These are phyloP conservation scores for Uropetala carovei DNA, from an alignment of 2,888 invertebrate species.

Conservation along the genomic window DNA sequence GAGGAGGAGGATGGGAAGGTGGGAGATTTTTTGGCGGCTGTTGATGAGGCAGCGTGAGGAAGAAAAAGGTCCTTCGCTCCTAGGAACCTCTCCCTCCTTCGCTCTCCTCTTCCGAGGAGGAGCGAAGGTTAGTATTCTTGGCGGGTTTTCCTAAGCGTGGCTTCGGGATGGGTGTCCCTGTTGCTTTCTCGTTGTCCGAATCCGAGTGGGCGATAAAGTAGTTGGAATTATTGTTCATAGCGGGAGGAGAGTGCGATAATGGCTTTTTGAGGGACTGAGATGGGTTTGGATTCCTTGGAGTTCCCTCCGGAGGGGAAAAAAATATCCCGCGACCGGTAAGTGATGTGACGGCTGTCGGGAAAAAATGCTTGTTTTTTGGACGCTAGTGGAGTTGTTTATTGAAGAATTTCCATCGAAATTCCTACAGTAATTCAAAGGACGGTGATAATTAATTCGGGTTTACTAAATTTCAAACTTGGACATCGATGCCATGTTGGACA, in stretches of 20 bases:
- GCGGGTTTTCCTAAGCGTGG: background rate
- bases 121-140: background rate
- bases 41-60: constrained; percentile 46
- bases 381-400: background rate
- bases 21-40: constrained; percentile 7
- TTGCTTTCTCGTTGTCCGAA: background rate
- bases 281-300: background rate
- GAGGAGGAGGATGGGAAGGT: background rate
- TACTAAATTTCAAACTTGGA: background rate
- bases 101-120: background rate
- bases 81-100: background rate
- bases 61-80: background rate
- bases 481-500: background rate
- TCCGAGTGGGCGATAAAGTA: background rate
- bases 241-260: background rate
- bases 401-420: background rate
- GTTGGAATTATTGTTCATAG: background rate
- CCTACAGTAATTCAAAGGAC: background rate
- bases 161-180: background rate
- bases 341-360: background rate
- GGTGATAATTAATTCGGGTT: constrained; percentile 10
- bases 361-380: background rate
- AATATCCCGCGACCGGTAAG: background rate
- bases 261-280: background rate
- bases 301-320: background rate